Conservation (phyloP, 2,113 vertebrate genomes). For the Poeciliopsis occidentalis region DNA sequence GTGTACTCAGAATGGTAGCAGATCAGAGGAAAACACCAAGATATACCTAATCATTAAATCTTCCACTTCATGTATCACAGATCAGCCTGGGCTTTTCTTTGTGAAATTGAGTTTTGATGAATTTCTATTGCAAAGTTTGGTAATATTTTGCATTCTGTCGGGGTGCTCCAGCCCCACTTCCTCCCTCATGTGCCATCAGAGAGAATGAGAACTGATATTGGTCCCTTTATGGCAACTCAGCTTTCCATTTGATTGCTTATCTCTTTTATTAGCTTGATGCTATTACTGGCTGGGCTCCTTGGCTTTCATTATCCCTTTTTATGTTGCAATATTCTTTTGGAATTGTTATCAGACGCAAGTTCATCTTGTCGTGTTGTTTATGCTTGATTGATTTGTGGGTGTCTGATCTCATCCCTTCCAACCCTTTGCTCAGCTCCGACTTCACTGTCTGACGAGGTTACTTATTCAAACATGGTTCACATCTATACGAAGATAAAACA, state of each 20-base stretch:
- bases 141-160: constrained; percentile 55
- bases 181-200: constrained; percentile 37
- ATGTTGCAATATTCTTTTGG: constrained; percentile 68
- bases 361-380: constrained; percentile 69
- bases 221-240: constrained; percentile 69
- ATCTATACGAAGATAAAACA: constrained; percentile 73
- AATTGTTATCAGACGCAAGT: constrained; percentile 66
- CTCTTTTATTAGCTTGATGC: constrained; percentile 79
- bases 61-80: not conserved
- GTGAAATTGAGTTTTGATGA: constrained; percentile 64
- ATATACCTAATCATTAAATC: not conserved
- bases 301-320: constrained; percentile 77
- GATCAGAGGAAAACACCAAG: not conserved
- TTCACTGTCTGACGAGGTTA: constrained; percentile 58
- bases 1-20: not conserved
- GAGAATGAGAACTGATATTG: constrained; percentile 72
- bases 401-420: constrained; percentile 50
- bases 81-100: constrained; percentile 25
- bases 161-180: constrained; percentile 25
- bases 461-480: constrained; percentile 75
- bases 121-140: constrained; percentile 44
- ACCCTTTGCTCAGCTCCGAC: constrained; percentile 41
- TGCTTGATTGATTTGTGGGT: constrained; percentile 75
- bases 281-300: constrained; percentile 71
- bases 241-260: constrained; percentile 78